Evolutionary conservation across 2,797 vertebrate species (phyloP), one percentile per base, ranked within the genome.

Genomic region (Cuculus canorus): DNA sequence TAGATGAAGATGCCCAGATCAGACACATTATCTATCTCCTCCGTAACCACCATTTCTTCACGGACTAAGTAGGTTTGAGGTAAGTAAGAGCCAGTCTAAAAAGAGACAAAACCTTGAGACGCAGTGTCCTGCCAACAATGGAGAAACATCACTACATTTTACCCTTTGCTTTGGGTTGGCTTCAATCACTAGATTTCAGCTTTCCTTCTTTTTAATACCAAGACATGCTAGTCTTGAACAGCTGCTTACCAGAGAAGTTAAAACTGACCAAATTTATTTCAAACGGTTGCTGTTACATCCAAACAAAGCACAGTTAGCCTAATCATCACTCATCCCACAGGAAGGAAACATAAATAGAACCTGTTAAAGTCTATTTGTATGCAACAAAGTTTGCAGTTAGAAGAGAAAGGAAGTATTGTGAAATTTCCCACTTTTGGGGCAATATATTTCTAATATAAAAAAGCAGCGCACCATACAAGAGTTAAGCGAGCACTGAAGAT

Each of bases 31-130:
- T 98, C 98, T 2, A 99, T 98, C 45, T 98, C 98, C 97, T 99
- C 99, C 0, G 99, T 99, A 90, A 99, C 99, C 95, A 99, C 98
- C 98, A 99, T 97, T 94, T 99, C 99, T 98, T 99, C 99, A 56
- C 98, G 98, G 90, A 99, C 98, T 92, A 99, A 95, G 63, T 99
- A 99, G 15, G 99, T 99, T 95, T 98, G 99, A 65, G 98, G 97
- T 95, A 98, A 95, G 95, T 99, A 99, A 17, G 98, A 98, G 64
- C 98, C 99, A 48, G 98, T 99, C 99, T 99, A 94, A 17, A 17
- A 90, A 91, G 68, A 63, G 23, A 76, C 47, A 87, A 66, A 56
- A 18, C 24, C 45, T n/a, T 32, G 24, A 82, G 22, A 50, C 33
- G 54, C 8, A 56, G 27, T 28, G 35, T 39, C 43, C 70, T 57